phyloP scores from a whole-genome alignment of 1,140 invertebrate species.

The Neuroterus valhalla region DNA sequence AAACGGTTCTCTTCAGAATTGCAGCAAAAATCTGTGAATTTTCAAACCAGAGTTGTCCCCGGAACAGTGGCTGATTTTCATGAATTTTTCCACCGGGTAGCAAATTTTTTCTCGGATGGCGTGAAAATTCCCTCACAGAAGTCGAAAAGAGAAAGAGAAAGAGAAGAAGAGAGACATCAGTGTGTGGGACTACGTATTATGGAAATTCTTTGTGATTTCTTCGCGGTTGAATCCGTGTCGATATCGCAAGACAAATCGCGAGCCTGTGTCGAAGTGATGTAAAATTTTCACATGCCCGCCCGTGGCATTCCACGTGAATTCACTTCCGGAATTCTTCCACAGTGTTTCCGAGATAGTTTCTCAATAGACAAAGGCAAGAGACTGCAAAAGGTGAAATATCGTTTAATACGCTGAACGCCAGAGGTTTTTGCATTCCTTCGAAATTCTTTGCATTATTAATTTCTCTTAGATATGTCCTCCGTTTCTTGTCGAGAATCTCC shows the following conservation, averaged over 20 bases:
- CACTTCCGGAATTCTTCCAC: constrained; percentile 42
- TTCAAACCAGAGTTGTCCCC: background rate
- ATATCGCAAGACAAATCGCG: constrained; percentile 22
- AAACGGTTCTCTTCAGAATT: background rate
- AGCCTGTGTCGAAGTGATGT: constrained; percentile 28
- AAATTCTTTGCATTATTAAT: constrained; percentile 26
- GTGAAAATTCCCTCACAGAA: background rate
- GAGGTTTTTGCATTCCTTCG: constrained; percentile 37
- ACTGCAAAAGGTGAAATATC: constrained; percentile 33
- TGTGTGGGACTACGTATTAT: constrained; percentile 16
- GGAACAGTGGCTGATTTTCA: constrained; percentile 6
- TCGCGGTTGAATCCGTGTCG: constrained; percentile 27
- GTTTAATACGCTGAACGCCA: constrained; percentile 23
- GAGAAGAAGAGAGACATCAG: background rate
- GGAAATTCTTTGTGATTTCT: constrained; percentile 25
- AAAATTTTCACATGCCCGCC: constrained; percentile 39
- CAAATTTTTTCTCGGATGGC: constrained; percentile 9
- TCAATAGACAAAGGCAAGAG: constrained; percentile 45
- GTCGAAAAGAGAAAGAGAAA: constrained; percentile 6
- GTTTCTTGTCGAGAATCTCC: background rate
- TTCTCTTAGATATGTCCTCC: background rate
- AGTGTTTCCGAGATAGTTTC: constrained; percentile 32
- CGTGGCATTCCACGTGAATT: constrained; percentile 45
- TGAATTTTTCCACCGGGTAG: constrained; percentile 16
- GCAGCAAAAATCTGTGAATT: constrained; percentile 9